phyloP scores from a whole-genome alignment of 2,888 invertebrate species.

The Tethea ocularis region DNA sequence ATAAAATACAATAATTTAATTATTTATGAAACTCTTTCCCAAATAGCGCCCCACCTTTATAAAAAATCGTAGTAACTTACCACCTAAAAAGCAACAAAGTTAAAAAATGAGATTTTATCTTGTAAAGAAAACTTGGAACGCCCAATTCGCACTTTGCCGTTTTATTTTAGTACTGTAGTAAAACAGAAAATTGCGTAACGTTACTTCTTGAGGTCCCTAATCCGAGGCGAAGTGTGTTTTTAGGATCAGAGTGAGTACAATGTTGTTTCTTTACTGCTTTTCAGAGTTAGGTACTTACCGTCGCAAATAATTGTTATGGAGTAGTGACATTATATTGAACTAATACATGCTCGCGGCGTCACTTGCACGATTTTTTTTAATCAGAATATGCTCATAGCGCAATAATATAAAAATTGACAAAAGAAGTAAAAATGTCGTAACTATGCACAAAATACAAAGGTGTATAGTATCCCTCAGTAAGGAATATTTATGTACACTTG shows the following conservation, averaged over 20 bases:
- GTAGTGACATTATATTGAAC: background rate
- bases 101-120: background rate
- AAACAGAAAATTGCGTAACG: slow-evolving; percentile 32
- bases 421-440: too few species aligned
- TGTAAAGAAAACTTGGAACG: slow-evolving; percentile 8
- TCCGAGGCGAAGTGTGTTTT: slow-evolving; percentile 9
- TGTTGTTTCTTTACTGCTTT: slow-evolving; percentile 7
- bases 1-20: too few species aligned
- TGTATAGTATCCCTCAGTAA: too few species aligned
- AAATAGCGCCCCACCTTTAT: too few species aligned
- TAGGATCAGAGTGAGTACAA: background rate
- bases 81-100: background rate
- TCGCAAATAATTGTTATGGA: background rate
- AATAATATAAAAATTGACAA: too few species aligned
- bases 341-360: too few species aligned
- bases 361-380: too few species aligned
- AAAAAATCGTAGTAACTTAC: background rate
- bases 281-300: background rate
- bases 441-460: too few species aligned
- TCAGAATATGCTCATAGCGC: too few species aligned
- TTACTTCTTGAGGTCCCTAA: slow-evolving; percentile 22
- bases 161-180: slow-evolving; percentile 23
- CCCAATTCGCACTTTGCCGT: slow-evolving; percentile 19
- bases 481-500: too few species aligned
- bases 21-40: too few species aligned